phyloP scores from a whole-genome alignment of 2,888 invertebrate genomes.

The Cheilosia soror region DNA sequence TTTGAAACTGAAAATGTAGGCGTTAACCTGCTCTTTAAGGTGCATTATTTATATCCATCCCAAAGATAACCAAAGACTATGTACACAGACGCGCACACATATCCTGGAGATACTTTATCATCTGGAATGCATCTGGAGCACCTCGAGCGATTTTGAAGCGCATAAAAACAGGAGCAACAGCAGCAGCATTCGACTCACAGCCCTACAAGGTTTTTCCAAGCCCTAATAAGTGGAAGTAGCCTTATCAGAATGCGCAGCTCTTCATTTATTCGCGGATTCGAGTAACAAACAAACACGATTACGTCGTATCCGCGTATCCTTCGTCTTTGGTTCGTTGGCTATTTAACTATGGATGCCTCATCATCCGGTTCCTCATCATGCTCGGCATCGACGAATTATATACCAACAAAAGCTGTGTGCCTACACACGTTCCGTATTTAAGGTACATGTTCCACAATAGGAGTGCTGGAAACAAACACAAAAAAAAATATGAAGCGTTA shows the following conservation, averaged over 20 bases:
- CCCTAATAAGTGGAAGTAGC: slow-evolving; percentile 55
- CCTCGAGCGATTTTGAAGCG: slow-evolving; percentile 79
- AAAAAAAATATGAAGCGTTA: slow-evolving; percentile 46
- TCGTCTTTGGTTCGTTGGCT: neutral
- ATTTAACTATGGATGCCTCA: slow-evolving; percentile 40
- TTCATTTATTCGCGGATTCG: slow-evolving; percentile 33
- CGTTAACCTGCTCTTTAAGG: slow-evolving; percentile 84
- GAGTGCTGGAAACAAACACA: neutral
- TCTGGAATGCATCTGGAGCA: slow-evolving; percentile 83
- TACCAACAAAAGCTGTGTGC: slow-evolving; percentile 31
- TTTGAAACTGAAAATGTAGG: slow-evolving; percentile 78
- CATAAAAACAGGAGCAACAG: slow-evolving; percentile 60
- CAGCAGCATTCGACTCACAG: slow-evolving; percentile 45
- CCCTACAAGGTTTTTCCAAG: slow-evolving; percentile 43
- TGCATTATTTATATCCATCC: slow-evolving; percentile 82
- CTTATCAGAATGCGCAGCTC: slow-evolving; percentile 52
- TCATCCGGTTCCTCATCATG: slow-evolving; percentile 63
- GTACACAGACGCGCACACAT: slow-evolving; percentile 41
- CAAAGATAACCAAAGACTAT: slow-evolving; percentile 76
- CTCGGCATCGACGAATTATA: slow-evolving; percentile 24
- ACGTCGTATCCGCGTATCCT: slow-evolving; percentile 16
- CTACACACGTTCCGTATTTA: slow-evolving; percentile 16
- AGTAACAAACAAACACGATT: slow-evolving; percentile 57
- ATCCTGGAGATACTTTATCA: slow-evolving; percentile 81
- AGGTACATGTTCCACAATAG: slow-evolving; percentile 42